phyloP scores from a whole-genome alignment of 2,888 invertebrate genomes.

The Nomada hirtipes region DNA sequence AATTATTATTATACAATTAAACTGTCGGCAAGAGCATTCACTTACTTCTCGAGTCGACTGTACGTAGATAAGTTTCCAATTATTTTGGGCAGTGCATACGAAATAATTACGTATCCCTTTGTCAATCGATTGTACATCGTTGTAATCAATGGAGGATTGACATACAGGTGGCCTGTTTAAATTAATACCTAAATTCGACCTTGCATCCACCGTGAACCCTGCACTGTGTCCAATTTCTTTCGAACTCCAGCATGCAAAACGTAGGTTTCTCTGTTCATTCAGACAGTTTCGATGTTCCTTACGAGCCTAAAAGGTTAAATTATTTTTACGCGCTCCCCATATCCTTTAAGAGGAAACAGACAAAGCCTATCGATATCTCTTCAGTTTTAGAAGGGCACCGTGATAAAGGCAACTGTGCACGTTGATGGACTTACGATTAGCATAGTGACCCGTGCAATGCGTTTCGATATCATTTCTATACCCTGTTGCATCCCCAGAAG shows the following conservation, averaged over 20 bases:
- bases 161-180: not conserved
- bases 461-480: not conserved
- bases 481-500: slow-evolving; percentile 1
- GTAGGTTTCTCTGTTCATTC: not conserved
- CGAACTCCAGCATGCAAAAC: slow-evolving; percentile 19
- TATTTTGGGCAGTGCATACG: not conserved
- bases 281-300: not conserved
- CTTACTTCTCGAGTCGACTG: too few relatives aligned
- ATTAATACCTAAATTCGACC: not conserved
- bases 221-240: not conserved
- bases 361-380: slow-evolving; percentile 5
- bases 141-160: not conserved
- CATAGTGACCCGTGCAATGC: not conserved
- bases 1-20: too few relatives aligned
- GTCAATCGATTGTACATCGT: not conserved
- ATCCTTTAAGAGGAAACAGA: not conserved
- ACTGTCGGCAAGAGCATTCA: too few relatives aligned
- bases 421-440: not conserved
- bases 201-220: not conserved
- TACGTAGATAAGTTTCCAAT: not conserved
- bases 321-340: slow-evolving; percentile 13
- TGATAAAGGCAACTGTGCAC: slow-evolving; percentile 14
- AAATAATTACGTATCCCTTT: not conserved
- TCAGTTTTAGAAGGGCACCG: slow-evolving; percentile 22
- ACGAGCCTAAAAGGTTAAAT: not conserved